phyloP scores from a whole-genome alignment of 2,113 vertebrate species.

The Calyptomena viridis region DNA sequence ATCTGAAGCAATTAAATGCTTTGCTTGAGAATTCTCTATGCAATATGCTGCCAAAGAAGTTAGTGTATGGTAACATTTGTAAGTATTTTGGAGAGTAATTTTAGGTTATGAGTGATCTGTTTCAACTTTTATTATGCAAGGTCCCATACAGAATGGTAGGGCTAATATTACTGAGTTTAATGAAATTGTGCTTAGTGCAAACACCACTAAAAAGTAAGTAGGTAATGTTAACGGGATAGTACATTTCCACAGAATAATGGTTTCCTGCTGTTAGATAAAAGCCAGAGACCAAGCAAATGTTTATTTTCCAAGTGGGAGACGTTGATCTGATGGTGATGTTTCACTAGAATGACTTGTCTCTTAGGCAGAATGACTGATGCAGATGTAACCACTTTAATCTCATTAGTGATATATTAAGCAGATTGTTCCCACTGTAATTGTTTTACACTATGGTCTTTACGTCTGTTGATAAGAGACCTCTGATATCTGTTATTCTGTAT shows the following conservation, averaged over 20 bases:
- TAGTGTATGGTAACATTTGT: background rate
- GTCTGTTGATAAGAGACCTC: constrained; percentile 20
- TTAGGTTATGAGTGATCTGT: background rate
- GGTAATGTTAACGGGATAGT: constrained; percentile 46
- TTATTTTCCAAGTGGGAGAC: constrained; percentile 64
- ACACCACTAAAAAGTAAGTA: constrained; percentile 1
- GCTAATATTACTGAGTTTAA: constrained; percentile 18
- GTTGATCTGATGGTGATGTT: constrained; percentile 43
- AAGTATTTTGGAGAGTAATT: constrained; percentile 5
- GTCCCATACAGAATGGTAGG: background rate
- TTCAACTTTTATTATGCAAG: background rate
- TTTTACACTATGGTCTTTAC: constrained; percentile 20
- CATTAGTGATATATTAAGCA: constrained; percentile 31
- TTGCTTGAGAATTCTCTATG: background rate
- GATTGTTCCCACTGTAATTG: constrained; percentile 44
- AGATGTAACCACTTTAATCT: constrained; percentile 63
- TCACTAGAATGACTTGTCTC: constrained; percentile 22
- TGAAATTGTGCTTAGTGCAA: constrained; percentile 33
- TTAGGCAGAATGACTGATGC: constrained; percentile 52
- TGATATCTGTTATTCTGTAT: background rate
- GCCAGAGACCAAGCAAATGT: constrained; percentile 18
- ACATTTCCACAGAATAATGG: constrained; percentile 35
- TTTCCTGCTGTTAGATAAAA: constrained; percentile 63
- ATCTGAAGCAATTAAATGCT: background rate
- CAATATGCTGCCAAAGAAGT: background rate